phyloP scores from a whole-genome alignment of 2,113 vertebrate genomes.

The Mohoua ochrocephala region DNA sequence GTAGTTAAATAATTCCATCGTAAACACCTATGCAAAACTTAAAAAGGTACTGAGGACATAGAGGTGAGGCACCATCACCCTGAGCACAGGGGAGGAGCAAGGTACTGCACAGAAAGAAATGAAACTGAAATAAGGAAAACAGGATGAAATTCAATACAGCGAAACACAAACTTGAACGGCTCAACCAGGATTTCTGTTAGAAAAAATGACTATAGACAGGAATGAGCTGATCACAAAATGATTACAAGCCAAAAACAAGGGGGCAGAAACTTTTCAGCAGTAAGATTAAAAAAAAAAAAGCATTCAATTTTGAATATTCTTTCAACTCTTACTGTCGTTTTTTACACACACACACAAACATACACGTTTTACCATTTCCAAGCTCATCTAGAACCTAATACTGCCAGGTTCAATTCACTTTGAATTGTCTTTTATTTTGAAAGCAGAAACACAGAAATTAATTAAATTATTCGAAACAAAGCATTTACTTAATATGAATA shows the following conservation, averaged over 20 bases:
- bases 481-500: not conserved
- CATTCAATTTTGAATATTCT: not conserved
- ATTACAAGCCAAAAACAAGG: not conserved
- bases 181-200: not conserved
- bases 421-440: not conserved
- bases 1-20: not conserved
- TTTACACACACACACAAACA: not conserved
- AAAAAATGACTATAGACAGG: not conserved
- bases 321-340: not conserved
- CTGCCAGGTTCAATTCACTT: not conserved
- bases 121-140: not conserved
- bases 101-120: not conserved
- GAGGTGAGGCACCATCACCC: not conserved
- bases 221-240: not conserved
- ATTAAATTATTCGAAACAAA: not conserved
- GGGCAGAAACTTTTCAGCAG: not conserved
- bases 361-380: not conserved
- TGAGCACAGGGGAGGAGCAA: not conserved
- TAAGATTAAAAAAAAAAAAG: not conserved
- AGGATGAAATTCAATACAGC: not conserved
- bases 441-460: not conserved
- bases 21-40: not conserved
- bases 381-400: not conserved
- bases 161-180: not conserved
- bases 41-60: accelerated